These are phyloP conservation scores for Phoebastria nigripes DNA, from an alignment of 2,797 vertebrate species.

Conservation along the genomic window DNA sequence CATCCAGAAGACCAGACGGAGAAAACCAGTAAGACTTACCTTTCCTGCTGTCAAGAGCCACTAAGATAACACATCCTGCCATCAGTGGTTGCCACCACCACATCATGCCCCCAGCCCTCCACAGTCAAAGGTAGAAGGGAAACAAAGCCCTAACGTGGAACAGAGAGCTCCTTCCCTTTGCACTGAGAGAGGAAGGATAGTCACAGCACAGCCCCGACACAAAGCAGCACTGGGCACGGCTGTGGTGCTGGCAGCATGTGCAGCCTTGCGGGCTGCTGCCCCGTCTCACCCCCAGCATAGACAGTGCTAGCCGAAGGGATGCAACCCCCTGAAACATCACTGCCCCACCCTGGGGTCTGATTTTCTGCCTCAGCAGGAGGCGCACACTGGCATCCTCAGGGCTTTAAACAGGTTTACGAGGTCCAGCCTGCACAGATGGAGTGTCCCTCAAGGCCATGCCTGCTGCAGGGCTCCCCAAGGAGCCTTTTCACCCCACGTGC, in stretches of 20 bases:
- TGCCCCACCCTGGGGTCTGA: not conserved
- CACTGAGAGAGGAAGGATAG: not conserved
- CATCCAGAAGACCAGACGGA: not conserved
- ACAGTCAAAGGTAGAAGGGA: not conserved
- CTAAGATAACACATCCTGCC: not conserved
- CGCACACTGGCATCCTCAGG: not conserved
- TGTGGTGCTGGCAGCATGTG: not conserved
- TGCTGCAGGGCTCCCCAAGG: not conserved
- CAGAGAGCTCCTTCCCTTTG: not conserved
- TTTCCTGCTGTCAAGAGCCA: not conserved
- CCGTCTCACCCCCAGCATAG: no score
- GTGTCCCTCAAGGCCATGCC: rapidly evolving
- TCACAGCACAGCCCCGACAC: not conserved
- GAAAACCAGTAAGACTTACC: not conserved
- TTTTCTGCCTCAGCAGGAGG: not conserved
- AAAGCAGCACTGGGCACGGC: not conserved
- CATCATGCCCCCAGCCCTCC: not conserved
- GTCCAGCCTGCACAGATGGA: not conserved
- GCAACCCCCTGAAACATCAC: not conserved
- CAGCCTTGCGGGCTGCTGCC: not conserved
- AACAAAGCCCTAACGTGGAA: not conserved
- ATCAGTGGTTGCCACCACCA: not conserved
- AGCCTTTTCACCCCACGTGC: not conserved
- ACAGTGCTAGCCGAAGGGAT: not conserved
- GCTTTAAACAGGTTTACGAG: not conserved